These are phyloP conservation scores for Agrypnia vestita DNA, from an alignment of 1,140 invertebrate species.

Conservation along the genomic window DNA sequence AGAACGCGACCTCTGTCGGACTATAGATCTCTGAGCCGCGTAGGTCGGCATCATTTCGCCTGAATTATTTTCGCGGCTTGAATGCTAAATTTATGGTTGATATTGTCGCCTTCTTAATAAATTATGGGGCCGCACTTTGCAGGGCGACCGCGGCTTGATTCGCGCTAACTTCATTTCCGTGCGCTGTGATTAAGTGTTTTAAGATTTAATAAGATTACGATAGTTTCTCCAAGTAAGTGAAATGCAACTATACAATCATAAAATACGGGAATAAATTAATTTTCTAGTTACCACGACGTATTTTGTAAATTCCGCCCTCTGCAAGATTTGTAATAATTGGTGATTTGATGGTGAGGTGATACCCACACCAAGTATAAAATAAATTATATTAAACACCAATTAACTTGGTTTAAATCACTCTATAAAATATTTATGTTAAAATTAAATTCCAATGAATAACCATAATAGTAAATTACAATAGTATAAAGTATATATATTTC, in stretches of 20 bases:
- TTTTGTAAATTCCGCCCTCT: neutral
- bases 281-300: neutral
- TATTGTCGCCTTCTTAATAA: constrained; percentile 58
- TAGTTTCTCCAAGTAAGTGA: constrained; percentile 12
- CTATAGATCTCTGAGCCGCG: constrained; percentile 22
- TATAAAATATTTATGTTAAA: too few species aligned
- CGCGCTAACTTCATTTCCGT: constrained; percentile 46
- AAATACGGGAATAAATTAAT: neutral
- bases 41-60: constrained; percentile 57
- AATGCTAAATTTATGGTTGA: constrained; percentile 56
- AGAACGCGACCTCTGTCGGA: neutral
- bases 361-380: too few species aligned
- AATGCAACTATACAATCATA: constrained; percentile 5
- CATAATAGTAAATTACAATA: too few species aligned
- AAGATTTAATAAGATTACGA: constrained; percentile 36
- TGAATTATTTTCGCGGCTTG: constrained; percentile 58
- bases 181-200: constrained; percentile 42
- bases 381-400: too few species aligned
- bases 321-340: too few species aligned
- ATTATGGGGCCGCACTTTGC: constrained; percentile 41
- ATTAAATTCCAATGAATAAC: too few species aligned
- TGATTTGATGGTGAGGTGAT: too few species aligned
- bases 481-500: too few species aligned
- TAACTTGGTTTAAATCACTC: too few species aligned
- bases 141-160: constrained; percentile 35